Evolutionary conservation across 2,888 invertebrate species (phyloP).

Genomic region (Patella ulyssiponensis): DNA sequence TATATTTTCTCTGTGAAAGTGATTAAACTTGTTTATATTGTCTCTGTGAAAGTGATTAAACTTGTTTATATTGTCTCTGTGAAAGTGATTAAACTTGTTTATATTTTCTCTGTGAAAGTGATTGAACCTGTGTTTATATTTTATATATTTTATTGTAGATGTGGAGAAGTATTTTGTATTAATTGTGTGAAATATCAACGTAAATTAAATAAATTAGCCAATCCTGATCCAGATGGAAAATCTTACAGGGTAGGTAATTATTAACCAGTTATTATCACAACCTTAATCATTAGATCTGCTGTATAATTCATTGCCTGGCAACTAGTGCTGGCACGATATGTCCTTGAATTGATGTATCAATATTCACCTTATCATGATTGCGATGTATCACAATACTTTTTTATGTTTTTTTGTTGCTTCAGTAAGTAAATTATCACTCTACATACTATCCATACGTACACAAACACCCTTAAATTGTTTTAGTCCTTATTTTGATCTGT

Average conservation of each 20-base stretch:
- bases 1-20: not conserved
- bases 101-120: conserved; percentile 5
- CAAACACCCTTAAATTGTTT: too few species aligned
- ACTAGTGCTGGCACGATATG: too few species aligned
- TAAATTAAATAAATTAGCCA: conserved; percentile 55
- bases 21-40: not conserved
- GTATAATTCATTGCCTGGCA: too few species aligned
- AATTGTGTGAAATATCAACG: conserved; percentile 52
- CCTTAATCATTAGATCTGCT: too few species aligned
- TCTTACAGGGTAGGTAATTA: conserved; percentile 51
- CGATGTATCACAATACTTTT: too few species aligned
- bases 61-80: not conserved
- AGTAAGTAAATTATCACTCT: too few species aligned
- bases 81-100: not conserved
- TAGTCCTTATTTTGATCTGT: too few species aligned
- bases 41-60: not conserved
- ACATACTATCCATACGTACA: too few species aligned
- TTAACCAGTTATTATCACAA: too few species aligned
- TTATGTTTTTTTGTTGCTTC: too few species aligned
- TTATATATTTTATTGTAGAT: conserved; percentile 39
- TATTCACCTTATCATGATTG: too few species aligned
- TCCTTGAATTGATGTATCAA: too few species aligned
- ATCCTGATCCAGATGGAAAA: conserved; percentile 62
- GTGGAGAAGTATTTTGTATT: conserved; percentile 62
- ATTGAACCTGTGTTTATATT: not conserved